Evolutionary conservation across 2,113 vertebrate genomes (phyloP).

Genomic region (Cepphus grylle): DNA sequence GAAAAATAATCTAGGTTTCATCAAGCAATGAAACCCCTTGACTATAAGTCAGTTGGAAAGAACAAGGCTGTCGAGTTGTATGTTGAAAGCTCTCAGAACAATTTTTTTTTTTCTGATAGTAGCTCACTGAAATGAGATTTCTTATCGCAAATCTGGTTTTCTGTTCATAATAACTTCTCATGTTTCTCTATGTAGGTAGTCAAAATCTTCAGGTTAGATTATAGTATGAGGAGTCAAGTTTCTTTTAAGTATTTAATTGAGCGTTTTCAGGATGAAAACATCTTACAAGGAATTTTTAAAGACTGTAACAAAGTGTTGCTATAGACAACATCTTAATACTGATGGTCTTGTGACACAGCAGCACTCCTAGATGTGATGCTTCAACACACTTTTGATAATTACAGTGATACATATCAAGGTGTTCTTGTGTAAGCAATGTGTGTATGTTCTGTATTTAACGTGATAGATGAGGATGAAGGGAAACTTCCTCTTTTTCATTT

Average conservation of each 20-base stretch:
- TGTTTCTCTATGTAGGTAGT: background rate
- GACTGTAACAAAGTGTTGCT: background rate
- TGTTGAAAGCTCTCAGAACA: background rate
- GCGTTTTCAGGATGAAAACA: background rate
- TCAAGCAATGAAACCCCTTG: background rate
- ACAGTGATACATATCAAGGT: background rate
- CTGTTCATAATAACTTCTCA: background rate
- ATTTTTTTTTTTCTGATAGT: background rate
- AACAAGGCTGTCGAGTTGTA: background rate
- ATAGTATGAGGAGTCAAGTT: background rate
- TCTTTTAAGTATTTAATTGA: background rate
- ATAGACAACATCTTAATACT: background rate
- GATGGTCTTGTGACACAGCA: background rate
- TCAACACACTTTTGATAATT: background rate
- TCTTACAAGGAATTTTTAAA: background rate
- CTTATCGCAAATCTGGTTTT: background rate
- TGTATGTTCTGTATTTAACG: background rate
- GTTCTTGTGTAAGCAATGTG: background rate
- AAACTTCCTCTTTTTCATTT: background rate
- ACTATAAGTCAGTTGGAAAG: background rate
- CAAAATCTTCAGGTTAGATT: background rate
- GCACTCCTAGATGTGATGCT: background rate
- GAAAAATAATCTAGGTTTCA: background rate
- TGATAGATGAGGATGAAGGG: background rate
- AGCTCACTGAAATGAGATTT: background rate